Evolutionary conservation across 2,888 invertebrate genomes (phyloP), one percentile per base, ranked within the genome.

Genomic region (Scaptomyza flava): DNA sequence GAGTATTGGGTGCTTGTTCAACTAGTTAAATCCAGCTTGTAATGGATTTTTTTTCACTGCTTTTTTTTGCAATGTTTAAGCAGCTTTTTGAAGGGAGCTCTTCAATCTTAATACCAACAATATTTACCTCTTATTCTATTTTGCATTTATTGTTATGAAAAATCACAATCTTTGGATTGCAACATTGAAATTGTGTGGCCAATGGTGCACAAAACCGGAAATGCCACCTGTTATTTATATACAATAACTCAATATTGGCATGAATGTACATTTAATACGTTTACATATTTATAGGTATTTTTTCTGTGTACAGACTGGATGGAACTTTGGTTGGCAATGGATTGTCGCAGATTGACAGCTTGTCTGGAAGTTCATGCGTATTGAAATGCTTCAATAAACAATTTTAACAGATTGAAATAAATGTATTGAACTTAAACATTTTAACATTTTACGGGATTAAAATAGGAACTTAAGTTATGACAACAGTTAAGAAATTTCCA

Each of bases 311-410:
- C 38, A 14, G 38, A 51, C 5, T 51, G 27, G 27, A 31, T 58
- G 53, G 9, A 20, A 6, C 23, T 38, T 42, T 41, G 9, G 41
- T 9, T 38, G 45, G 36, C 48, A 61, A 38, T 63, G 52, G 61
- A 45, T 42, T 61, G 62, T 68, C 51, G 51, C 65, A 65, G 66
- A 57, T 60, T 72, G 77, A 67, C 80, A 80, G 79, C 62, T 79
- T 74, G 76, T 53, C 72, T 66, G 83, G 54, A 84, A 77, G 66
- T 58, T 78, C 67, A 66, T 51, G 70, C 73, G 75, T 56, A 68
- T 72, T 76, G 70, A 51, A 72, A 74, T 70, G 87, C 73, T 79
- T 84, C 69, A 79, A 68, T 87, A 81, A 87, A 81, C 74, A 52
- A 53, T 53, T 72, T 71, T 38, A 48, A 61, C 56, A 63, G 36